Percentiles rank a stretch among this genome's conserved stretches.
Evolutionary conservation across 30 jellyfish, hydroid and myxozoan genomes (phyloP).

Genomic region (Pseudorhiza aurosa): DNA sequence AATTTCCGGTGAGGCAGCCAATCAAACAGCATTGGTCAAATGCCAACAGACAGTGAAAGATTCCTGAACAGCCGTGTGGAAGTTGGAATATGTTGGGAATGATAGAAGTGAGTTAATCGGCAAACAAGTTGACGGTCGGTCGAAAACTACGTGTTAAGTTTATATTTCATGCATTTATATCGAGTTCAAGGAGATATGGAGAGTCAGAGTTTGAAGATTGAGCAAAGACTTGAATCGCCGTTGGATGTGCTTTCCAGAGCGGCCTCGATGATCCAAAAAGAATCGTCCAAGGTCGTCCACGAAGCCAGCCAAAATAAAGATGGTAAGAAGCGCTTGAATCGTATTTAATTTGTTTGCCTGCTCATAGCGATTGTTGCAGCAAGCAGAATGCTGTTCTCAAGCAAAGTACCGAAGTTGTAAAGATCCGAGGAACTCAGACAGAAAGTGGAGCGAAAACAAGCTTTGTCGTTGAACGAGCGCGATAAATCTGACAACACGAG

Average conservation of each 20-base stretch:
- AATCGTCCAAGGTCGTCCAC: conserved; percentile 20
- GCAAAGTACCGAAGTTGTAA: not conserved
- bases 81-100: conserved; percentile 14
- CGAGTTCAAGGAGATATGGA: conserved; percentile 26
- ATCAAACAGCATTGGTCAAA: conserved; percentile 44
- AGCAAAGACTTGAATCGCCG: conserved; percentile 87
- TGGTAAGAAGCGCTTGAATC: too few relatives aligned
- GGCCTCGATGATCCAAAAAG: conserved; percentile 91
- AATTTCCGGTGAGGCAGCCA: conserved; percentile 57
- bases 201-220: conserved; percentile 31
- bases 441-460: too few relatives aligned
- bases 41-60: conserved; percentile 49
- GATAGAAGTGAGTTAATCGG: conserved; percentile 4
- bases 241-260: conserved; percentile 95
- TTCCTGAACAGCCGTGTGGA: conserved; percentile 44
- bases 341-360: not conserved
- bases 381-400: not conserved
- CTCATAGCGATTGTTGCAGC: not conserved
- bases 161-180: not conserved
- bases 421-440: too few relatives aligned
- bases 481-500: too few relatives aligned
- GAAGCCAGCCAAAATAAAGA: conserved; percentile 30
- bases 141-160: not conserved
- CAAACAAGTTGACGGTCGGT: not conserved
- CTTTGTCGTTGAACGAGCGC: too few relatives aligned